Percentiles rank a stretch among this genome's conserved stretches.
Conservation (phyloP, 2,113 vertebrate genomes). For the Lampris megalopsis region DNA sequence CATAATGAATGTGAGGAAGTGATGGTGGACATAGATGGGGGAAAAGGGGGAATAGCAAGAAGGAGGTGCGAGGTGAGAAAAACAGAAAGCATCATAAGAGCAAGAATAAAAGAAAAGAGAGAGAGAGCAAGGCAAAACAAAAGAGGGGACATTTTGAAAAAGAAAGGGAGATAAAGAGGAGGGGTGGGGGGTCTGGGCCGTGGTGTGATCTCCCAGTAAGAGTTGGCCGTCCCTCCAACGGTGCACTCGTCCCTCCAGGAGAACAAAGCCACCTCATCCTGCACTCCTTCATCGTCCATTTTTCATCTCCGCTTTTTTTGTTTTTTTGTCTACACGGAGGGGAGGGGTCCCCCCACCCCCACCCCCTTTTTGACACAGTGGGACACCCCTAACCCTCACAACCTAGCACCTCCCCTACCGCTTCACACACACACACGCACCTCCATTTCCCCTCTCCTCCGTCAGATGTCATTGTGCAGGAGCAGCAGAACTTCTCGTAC, state of each 20-base stretch:
- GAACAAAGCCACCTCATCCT: conserved; percentile 58
- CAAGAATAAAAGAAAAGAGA: too few relatives aligned
- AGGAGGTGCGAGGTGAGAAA: too few relatives aligned
- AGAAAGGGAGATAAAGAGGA: conserved; percentile 10
- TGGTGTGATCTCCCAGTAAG: conserved; percentile 64
- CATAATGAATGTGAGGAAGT: too few relatives aligned
- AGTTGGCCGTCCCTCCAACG: conserved; percentile 54
- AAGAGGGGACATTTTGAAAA: too few relatives aligned
- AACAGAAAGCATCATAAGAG: too few relatives aligned
- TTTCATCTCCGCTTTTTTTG: conserved; percentile 44
- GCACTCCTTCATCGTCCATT: conserved; percentile 52
- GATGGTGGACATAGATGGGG: too few relatives aligned
- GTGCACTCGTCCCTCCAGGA: conserved; percentile 47
- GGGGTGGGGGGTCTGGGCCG: conserved; percentile 41
- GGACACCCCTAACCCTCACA: conserved; percentile 58
- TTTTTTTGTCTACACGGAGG: conserved; percentile 47
- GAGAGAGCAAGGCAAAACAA: too few relatives aligned
- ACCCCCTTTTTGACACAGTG: conserved; percentile 51
- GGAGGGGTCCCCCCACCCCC: conserved; percentile 20
- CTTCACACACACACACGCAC: conserved; percentile 14
- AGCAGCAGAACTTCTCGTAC: too few relatives aligned
- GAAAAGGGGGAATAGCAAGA: too few relatives aligned
- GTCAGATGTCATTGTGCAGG: not conserved
- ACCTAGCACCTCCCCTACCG: conserved; percentile 48
- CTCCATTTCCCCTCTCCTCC: not conserved